Evolutionary conservation across 2,797 vertebrate genomes (phyloP).

Genomic region (Avahi laniger): DNA sequence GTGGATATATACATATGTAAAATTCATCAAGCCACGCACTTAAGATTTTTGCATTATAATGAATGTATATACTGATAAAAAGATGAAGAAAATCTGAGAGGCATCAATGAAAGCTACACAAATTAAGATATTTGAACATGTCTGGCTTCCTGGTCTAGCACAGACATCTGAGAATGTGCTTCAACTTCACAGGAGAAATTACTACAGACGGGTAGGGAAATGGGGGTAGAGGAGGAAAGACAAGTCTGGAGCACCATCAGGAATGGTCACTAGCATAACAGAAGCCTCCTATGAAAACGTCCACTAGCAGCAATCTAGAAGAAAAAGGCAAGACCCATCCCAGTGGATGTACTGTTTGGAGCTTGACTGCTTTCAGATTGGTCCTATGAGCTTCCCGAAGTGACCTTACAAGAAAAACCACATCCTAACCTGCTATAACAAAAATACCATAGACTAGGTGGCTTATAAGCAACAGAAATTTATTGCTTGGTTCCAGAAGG

Average conservation of each 20-base stretch:
- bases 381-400: neutral
- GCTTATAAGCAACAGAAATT: neutral
- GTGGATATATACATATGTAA: neutral
- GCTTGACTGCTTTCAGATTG: neutral
- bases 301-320: neutral
- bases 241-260: neutral
- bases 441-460: neutral
- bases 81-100: neutral
- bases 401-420: neutral
- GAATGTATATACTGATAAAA: neutral
- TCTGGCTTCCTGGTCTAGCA: neutral
- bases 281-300: neutral
- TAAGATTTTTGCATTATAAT: neutral
- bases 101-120: neutral
- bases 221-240: neutral
- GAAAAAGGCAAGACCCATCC: neutral
- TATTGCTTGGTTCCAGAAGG: neutral
- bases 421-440: neutral
- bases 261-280: neutral
- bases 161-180: neutral
- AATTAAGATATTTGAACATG: neutral
- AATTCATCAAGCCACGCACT: neutral
- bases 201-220: neutral
- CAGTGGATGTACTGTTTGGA: neutral
- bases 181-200: neutral